Percentiles rank a stretch among this genome's conserved stretches.
phyloP scores from a whole-genome alignment of 1,140 invertebrate species.

The Bombus soroeensis region DNA sequence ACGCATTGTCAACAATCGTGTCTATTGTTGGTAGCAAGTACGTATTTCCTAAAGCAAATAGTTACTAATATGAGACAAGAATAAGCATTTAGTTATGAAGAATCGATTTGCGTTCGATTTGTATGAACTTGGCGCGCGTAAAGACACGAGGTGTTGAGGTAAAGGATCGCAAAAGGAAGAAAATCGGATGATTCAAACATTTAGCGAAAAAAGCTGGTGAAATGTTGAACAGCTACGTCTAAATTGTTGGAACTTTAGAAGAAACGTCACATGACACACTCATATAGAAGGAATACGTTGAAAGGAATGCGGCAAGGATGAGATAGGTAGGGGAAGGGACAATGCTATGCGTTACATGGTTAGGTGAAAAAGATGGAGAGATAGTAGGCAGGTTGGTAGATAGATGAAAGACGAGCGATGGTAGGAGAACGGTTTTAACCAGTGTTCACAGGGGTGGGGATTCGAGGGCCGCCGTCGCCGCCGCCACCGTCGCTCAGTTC shows the following conservation, averaged over 20 bases:
- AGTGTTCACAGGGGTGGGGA: slow-evolving; percentile 25
- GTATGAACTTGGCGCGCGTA: too few relatives aligned
- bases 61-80: not conserved
- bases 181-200: not conserved
- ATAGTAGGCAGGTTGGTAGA: slow-evolving; percentile 36
- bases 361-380: slow-evolving; percentile 25
- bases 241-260: not conserved
- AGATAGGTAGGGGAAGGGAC: slow-evolving; percentile 4
- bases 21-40: not conserved
- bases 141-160: not conserved
- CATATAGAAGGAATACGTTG: not conserved
- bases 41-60: not conserved
- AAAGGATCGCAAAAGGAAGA: not conserved
- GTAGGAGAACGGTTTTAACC: slow-evolving; percentile 51
- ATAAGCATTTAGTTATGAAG: not conserved
- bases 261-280: slow-evolving; percentile 1
- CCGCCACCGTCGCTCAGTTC: slow-evolving; percentile 42
- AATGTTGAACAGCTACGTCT: not conserved
- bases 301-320: slow-evolving; percentile 33
- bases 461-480: slow-evolving; percentile 20
- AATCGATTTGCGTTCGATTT: not conserved
- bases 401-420: slow-evolving; percentile 46
- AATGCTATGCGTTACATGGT: slow-evolving; percentile 4
- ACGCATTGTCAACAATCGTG: too few relatives aligned
- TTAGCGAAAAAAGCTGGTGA: not conserved